Evolutionary conservation across 2,113 vertebrate species (phyloP), one percentile per base, ranked within the genome.

Genomic region (Chroicocephalus ridibundus): DNA sequence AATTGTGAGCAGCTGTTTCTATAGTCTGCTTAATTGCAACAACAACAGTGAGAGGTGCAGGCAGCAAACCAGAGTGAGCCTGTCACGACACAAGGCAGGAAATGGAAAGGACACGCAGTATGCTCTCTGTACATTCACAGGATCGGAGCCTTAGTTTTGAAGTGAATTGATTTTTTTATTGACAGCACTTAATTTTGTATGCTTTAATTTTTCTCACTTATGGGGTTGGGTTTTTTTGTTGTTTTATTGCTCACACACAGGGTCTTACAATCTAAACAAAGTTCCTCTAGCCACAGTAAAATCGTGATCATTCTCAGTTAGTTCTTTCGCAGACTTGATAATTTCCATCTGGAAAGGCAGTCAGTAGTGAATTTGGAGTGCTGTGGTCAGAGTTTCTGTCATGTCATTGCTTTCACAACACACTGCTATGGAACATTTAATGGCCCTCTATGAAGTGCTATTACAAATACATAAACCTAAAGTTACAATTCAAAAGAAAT

Each of bases 1-100:
- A 75, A 85, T 51, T 62, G 84, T 72, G 70, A 94, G 61, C 89
- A 92, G 88, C 93, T 97, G 71, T 46, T 93, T 85, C 83, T 90
- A 61, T 75, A 89, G 64, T 26, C 44, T 58, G 40, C 66, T 51
- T 40, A 91, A 94, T 18, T 54, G 81, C 68, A 79, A 81, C 62
- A 74, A 71, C 12, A 51, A 11, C 20, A 57, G 38, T 3, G 26
- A 58, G 89, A 68, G n/a, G 34, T 32, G 70, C 29, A 70, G 26
- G 65, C 52, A 38, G 60, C 52, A 77, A 76, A 79, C 24, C 40
- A 55, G 36, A 90, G 54, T 1, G 8, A 74, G 40, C 32, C 19
- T 49, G 15, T 46, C n/a, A 40, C 0, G 5, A 34, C 26, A 57
- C 24, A 29, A 84, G 29, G 65, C 14, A 57, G 61, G 68, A 87